Base-by-base conservation (phyloP, 2,797 vertebrate genomes). In the Acridotheres tristis region DNA sequence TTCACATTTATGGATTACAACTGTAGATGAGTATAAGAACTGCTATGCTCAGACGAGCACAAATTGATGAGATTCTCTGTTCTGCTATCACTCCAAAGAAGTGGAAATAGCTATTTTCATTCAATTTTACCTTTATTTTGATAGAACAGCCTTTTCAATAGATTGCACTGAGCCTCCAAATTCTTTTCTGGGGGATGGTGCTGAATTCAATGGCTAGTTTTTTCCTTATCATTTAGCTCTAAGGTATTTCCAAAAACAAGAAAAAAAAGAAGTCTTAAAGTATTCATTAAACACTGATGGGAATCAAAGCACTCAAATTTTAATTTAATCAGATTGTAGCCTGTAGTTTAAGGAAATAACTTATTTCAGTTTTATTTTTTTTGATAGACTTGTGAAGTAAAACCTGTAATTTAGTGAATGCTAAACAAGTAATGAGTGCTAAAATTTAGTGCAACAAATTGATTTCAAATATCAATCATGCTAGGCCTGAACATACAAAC, bases 401-500 rank as follows among this genome's bases (percentile, higher is more conserved):
- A 85, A 77, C 61, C 42, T 83, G 30, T 82, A 94, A 94, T 96
- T 95, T 88, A 84, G n/a, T 2, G 1, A 85, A 71, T 34, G 22
- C 21, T 55, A 48, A 78, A 48, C 21, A 78, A 86, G 34, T 32
- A 42, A 78, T 42, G 66, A 86, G n/a, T 55, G 74, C 34, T 71
- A 55, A 71, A 78, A 86, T 71, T 63, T 50, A 55, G 18, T 27
- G 57, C 78, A 90, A 90, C 25, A 75, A 65, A 80, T 81, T 58
- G 78, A n/a, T 95, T 89, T 92, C 68, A 75, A 90, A 38, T 65
- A 88, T 79, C 67, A 90, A 16, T 90, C 71, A 36, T 29, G 38
- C 13, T 58, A 67, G 63, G 25, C 45, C 47, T 79, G 74, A 96
- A 72, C 30, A 89, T 92, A 34, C 5, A 81, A 42, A 55, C 13